Conservation (phyloP, 2,113 vertebrate genomes). For the Istiophorus platypterus region DNA sequence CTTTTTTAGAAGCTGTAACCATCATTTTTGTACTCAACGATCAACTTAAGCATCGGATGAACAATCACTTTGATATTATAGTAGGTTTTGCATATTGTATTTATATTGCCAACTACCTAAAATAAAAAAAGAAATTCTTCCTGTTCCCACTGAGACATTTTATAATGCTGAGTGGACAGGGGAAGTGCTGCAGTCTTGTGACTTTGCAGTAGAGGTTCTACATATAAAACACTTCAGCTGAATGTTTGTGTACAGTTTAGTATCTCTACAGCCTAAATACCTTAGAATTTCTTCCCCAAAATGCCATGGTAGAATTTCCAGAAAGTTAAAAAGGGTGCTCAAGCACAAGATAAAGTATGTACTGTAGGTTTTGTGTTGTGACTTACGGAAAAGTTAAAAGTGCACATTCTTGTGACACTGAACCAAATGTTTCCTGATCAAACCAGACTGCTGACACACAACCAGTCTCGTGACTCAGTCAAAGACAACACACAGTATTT, state of each 20-base stretch:
- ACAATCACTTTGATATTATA: no score
- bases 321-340: no score
- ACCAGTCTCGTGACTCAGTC: conserved; percentile 32
- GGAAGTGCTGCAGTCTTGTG: neutral
- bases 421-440: neutral
- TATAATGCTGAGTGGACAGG: neutral
- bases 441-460: conserved; percentile 9
- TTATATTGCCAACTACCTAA: neutral
- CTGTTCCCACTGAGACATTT: neutral
- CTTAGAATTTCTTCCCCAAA: neutral
- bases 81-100: neutral
- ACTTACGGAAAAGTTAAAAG: neutral
- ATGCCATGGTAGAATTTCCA: neutral
- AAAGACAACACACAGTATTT: conserved; percentile 32
- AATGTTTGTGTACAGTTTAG: neutral
- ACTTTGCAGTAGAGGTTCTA: neutral
- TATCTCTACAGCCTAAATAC: neutral
- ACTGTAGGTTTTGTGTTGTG: neutral
- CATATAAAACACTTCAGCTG: neutral
- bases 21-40: no score
- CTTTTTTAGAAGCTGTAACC: no score
- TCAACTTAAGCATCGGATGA: no score
- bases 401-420: neutral
- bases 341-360: neutral
- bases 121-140: neutral